phyloP scores from a whole-genome alignment of 1,140 invertebrate species.

The Anastrepha ludens region DNA sequence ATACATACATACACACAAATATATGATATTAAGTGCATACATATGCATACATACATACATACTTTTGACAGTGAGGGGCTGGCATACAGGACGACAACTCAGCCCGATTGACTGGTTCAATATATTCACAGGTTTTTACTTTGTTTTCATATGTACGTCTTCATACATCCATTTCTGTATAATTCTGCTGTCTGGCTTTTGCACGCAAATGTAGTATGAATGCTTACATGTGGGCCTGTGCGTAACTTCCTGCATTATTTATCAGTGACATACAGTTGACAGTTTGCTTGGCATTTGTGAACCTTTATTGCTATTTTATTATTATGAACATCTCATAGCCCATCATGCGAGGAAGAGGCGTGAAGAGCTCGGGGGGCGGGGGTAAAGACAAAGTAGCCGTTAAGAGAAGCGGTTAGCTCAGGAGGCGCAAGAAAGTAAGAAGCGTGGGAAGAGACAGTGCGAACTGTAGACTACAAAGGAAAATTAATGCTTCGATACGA shows the following conservation, averaged over 20 bases:
- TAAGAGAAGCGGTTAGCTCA: no score
- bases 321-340: neutral
- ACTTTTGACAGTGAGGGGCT: neutral
- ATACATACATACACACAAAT: neutral
- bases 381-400: no score
- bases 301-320: conserved; percentile 34
- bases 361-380: no score
- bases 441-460: no score
- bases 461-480: no score
- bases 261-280: conserved; percentile 39
- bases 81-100: neutral
- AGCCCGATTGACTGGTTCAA: neutral
- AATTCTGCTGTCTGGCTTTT: neutral
- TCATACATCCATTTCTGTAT: neutral
- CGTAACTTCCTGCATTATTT: conserved; percentile 51
- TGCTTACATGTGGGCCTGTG: neutral
- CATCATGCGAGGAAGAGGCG: neutral
- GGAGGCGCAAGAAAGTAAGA: no score
- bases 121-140: neutral
- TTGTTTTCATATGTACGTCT: neutral
- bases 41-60: neutral
- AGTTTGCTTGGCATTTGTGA: conserved; percentile 38
- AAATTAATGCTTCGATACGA: no score
- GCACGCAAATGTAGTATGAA: neutral
- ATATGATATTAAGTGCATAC: neutral